Evolutionary conservation across 2,888 invertebrate species (phyloP).

Genomic region (Melikaiella ostensackeni): DNA sequence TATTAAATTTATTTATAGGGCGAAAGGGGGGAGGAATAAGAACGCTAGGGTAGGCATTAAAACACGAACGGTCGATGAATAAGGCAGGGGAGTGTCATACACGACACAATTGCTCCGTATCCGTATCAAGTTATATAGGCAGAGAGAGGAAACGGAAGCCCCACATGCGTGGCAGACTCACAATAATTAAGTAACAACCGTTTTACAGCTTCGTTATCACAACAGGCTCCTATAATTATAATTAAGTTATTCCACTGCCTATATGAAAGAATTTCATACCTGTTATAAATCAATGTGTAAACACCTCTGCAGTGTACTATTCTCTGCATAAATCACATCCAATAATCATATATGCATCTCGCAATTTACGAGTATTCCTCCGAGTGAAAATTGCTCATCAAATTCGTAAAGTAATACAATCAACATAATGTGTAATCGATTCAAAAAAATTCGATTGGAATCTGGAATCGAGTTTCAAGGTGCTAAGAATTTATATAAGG

Average conservation of each 20-base stretch:
- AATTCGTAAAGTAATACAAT: not conserved
- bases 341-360: conserved; percentile 2
- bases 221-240: conserved; percentile 37
- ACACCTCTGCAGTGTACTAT: conserved; percentile 30
- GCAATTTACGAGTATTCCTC: not conserved
- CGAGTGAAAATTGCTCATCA: too few relatives aligned
- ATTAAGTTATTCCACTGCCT: conserved; percentile 33
- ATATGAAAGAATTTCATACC: conserved; percentile 38
- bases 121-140: conserved; percentile 55
- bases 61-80: conserved; percentile 53
- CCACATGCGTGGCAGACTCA: conserved; percentile 54
- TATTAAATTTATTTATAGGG: conserved; percentile 68
- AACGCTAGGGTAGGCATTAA: conserved; percentile 40
- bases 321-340: conserved; percentile 25
- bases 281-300: conserved; percentile 39
- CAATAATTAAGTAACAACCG: conserved; percentile 55
- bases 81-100: conserved; percentile 50
- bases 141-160: conserved; percentile 59
- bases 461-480: not conserved
- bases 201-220: conserved; percentile 57
- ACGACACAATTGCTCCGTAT: conserved; percentile 52
- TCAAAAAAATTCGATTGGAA: not conserved
- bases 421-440: not conserved
- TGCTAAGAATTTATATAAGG: conserved; percentile 41
- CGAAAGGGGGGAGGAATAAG: conserved; percentile 51